A percentile compares a stretch with the other conserved stretches of the same genome.
These are phyloP conservation scores for Nemoura dubitans DNA, from an alignment of 2,888 invertebrate genomes.

Conservation along the genomic window DNA sequence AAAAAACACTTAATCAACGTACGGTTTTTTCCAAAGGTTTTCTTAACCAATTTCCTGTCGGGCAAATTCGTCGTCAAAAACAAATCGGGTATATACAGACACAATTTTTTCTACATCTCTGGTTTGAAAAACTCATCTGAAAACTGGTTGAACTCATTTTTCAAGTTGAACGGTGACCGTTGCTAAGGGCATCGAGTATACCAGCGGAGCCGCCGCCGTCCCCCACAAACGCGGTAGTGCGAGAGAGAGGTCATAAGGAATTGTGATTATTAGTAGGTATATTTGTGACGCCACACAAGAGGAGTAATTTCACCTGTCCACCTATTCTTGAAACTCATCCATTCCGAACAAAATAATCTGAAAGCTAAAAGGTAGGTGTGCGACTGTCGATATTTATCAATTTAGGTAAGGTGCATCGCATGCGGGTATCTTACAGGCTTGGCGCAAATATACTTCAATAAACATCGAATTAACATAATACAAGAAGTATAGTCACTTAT, in stretches of 20 bases:
- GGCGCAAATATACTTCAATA: too few species aligned
- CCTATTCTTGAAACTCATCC: conserved; percentile 30
- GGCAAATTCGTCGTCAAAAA: conserved; percentile 40
- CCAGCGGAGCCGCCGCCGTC: not conserved
- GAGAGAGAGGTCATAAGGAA: not conserved
- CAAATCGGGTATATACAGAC: conserved; percentile 33
- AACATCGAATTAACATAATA: too few species aligned
- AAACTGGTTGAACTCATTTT: conserved; percentile 40
- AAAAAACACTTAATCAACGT: conserved; percentile 38
- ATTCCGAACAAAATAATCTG: conserved; percentile 9
- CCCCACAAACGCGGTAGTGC: not conserved
- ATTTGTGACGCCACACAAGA: conserved; percentile 20
- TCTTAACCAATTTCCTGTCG: conserved; percentile 39
- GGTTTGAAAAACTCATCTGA: conserved; percentile 36
- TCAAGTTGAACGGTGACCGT: conserved; percentile 32
- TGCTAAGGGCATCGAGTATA: not conserved
- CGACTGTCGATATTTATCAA: not conserved
- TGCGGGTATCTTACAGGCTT: too few species aligned
- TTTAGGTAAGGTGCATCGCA: not conserved
- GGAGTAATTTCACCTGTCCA: conserved; percentile 40
- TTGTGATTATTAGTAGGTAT: conserved; percentile 14
- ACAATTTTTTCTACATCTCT: conserved; percentile 22
- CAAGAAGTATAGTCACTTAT: too few species aligned
- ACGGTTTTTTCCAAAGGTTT: conserved; percentile 23
- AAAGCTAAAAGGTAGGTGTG: not conserved